Base-by-base conservation (phyloP, 2,113 vertebrate genomes). In the Cynopterus brachyotis region DNA sequence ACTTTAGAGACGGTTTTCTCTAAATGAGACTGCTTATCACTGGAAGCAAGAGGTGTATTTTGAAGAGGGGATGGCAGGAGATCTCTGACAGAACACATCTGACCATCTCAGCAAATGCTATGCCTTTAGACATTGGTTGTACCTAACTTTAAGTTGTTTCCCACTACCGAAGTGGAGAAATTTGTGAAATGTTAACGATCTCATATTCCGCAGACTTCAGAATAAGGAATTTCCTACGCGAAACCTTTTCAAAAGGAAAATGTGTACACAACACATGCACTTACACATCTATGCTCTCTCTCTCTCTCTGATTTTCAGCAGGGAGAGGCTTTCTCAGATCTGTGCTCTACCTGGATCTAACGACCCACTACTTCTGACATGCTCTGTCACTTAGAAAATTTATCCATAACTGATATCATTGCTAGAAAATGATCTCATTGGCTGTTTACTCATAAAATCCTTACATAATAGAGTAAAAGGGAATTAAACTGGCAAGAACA, bases 221-320 rank as follows among this genome's bases (percentile, higher is more conserved):
- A 86, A 75, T 70, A 20, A 62, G 24, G 17, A 85, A 89, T 72
- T 42, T 76, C 28, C 30, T 62, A 26, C 30, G 62, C 47, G 11
- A 82, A 59, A 84, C 2, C 6, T 69, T 89, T 64, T 55, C 42
- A 85, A 93, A 57, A 93, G 16, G 26, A 91, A 85, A 85, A 72
- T 0, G 4, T 45, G 0, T 17, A 12, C 1, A 35, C 6, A 28
- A 32, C 6, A 22, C 8, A 22, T 1, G 7, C 20, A 55, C 47
- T 42, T 10, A 5, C 30, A 26, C 17, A 13, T 5, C 26, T 26
- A 10, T 1, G 57, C 22, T 2, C 24, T 2, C 28, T 62, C 60
- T 32, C 32, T 6, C 24, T 26, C 50, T 12, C 37, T 16, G 17
- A 30, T 22, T 60, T 87, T 47, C 26, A 67, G 50, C 57, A 60